Conservation (phyloP, 2,888 invertebrate species). For the Nephrotoma flavescens region DNA sequence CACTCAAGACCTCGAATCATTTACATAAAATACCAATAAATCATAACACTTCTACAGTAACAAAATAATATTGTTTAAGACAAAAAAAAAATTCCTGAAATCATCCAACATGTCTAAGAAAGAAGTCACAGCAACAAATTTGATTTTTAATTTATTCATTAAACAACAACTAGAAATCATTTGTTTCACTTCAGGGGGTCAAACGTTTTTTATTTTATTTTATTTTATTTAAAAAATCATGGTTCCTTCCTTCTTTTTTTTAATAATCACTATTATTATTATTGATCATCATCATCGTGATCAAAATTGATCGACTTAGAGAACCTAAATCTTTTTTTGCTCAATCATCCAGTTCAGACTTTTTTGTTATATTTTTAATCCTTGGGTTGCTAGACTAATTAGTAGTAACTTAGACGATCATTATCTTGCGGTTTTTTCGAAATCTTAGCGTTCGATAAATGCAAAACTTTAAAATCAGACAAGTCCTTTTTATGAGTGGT, state of each 20-base stretch:
- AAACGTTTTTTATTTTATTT: slow-evolving; percentile 2
- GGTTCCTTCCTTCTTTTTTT: neutral
- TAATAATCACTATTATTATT: neutral
- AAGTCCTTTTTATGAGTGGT: neutral
- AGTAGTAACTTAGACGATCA: neutral
- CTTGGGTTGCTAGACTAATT: neutral
- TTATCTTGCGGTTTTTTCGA: neutral
- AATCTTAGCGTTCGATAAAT: neutral
- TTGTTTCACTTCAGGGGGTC: slow-evolving; percentile 10
- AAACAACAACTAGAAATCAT: slow-evolving; percentile 6
- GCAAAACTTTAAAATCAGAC: neutral
- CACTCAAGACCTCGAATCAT: neutral
- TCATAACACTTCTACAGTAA: neutral
- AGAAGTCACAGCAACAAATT: neutral
- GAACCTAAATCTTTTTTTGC: neutral
- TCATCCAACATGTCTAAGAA: neutral
- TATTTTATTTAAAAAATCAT: neutral
- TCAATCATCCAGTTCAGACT: neutral
- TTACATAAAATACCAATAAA: neutral
- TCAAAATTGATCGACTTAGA: neutral
- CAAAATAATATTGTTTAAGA: neutral
- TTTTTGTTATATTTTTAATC: neutral
- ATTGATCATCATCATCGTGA: neutral
- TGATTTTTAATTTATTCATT: neutral
- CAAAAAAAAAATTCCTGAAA: neutral